Evolutionary conservation across 2,888 invertebrate genomes (phyloP).

Genomic region (Noctua fimbriata): DNA sequence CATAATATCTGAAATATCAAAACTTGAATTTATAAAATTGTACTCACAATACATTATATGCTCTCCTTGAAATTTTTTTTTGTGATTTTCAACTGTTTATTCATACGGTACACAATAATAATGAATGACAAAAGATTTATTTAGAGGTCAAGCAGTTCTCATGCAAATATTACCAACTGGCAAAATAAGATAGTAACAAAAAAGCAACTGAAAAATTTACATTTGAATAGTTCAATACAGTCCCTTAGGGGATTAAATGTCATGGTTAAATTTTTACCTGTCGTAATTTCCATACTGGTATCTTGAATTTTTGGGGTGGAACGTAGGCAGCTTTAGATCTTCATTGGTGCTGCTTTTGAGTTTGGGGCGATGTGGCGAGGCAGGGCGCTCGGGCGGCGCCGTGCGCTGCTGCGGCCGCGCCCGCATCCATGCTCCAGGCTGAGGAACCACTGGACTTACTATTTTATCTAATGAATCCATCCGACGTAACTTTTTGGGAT

Average conservation of each 20-base stretch:
- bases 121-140: slow-evolving; percentile 46
- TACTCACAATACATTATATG: not conserved
- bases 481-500: slow-evolving; percentile 91
- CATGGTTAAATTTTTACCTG: slow-evolving; percentile 81
- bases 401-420: slow-evolving; percentile 81
- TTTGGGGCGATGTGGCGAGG: slow-evolving; percentile 85
- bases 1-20: slow-evolving; percentile 94
- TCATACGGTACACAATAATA: slow-evolving; percentile 45
- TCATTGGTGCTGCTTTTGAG: slow-evolving; percentile 80
- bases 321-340: slow-evolving; percentile 90
- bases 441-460: slow-evolving; percentile 97
- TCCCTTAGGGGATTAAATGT: slow-evolving; percentile 1
- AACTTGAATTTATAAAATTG: slow-evolving; percentile 25
- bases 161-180: slow-evolving; percentile 54
- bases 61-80: slow-evolving; percentile 44
- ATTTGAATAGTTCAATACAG: slow-evolving; percentile 18
- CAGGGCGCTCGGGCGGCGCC: slow-evolving; percentile 85
- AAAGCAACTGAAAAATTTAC: slow-evolving; percentile 25
- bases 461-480: slow-evolving; percentile 96
- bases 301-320: slow-evolving; percentile 93
- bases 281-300: slow-evolving; percentile 99
- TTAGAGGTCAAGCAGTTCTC: slow-evolving; percentile 54
- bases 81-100: slow-evolving; percentile 28
- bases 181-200: slow-evolving; percentile 42
- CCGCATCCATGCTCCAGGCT: slow-evolving; percentile 96